Base-by-base conservation (phyloP, 2,888 invertebrate species). In the Drosophila meridiana region DNA sequence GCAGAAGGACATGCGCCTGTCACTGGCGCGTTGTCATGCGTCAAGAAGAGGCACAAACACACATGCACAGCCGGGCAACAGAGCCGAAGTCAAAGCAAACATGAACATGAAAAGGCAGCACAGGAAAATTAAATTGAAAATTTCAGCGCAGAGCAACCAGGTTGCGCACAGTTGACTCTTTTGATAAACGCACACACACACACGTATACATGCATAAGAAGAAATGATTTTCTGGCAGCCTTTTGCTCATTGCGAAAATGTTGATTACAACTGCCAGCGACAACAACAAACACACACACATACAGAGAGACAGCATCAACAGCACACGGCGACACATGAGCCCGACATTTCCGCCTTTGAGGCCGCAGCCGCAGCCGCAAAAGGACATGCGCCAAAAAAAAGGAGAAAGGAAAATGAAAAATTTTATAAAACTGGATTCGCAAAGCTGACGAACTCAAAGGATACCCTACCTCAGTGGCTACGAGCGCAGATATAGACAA, bases 91-190 rank as follows among this genome's bases (percentile, higher is more conserved):
- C 87, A 89, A 87, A 87, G 87, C 81, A 89, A 87, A 87, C 88
- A 89, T 20, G 20, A 20, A 72, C 74, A 74, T 69, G 83, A 81
- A 89, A 87, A 75, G 88, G 76, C 74, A 82, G 75, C 69, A 63
- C 78, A 75, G 78, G 76, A 90, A 90, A 88, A 90, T 90, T 90
- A 87, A 90, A 89, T 90, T 87, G 87, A 90, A 90, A 90, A 82
- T 90, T 87, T 89, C 83, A 85, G 79, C 90, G 73, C 78, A 78
- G 75, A 73, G 78, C 84, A 79, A 71, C 85, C 85, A 82, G 85
- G 85, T 85, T 84, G 87, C 72, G 42, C 85, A 78, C 80, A 87
- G 87, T 85, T 85, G 85, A 85, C 85, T 85, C 87, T 85, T 85
- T 85, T 87, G 81, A 87, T 85, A 87, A 82, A 82, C 82, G 80